These are phyloP conservation scores for Eidolon dupreanum DNA, from an alignment of 2,797 vertebrate species.

Conservation along the genomic window DNA sequence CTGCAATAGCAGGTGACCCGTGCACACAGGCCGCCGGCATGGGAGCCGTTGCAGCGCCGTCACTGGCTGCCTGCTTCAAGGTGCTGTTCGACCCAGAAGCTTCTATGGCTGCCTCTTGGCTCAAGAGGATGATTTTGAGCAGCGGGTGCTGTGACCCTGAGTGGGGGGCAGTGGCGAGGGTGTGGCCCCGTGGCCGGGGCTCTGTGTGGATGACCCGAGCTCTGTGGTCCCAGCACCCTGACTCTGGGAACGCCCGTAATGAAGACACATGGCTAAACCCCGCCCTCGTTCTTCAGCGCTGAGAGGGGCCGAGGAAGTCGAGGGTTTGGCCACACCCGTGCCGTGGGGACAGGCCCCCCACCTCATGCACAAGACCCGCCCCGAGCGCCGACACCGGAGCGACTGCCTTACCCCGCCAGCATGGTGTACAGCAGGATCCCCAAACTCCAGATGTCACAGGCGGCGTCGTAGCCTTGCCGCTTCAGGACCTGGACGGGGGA, in stretches of 20 bases:
- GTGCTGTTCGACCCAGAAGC: neutral
- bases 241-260: neutral
- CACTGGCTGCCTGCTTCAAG: neutral
- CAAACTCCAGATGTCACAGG: slow-evolving; percentile 97
- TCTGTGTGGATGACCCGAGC: neutral
- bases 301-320: neutral
- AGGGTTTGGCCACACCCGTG: rapidly evolving
- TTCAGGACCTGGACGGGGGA: slow-evolving; percentile 90
- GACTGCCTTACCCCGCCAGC: slow-evolving; percentile 91
- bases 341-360: neutral
- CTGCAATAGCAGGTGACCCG: rapidly evolving
- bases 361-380: rapidly evolving
- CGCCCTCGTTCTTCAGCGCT: too few species aligned
- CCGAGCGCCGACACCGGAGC: rapidly evolving
- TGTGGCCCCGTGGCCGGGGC: rapidly evolving
- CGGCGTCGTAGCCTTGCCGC: slow-evolving; percentile 97
- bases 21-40: rapidly evolving
- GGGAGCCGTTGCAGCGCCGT: rapidly evolving
- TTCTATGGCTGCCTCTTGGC: neutral
- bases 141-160: rapidly evolving
- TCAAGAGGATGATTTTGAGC: neutral
- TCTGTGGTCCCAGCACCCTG: too few species aligned
- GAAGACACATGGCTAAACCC: rapidly evolving
- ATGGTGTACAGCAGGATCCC: slow-evolving; percentile 97
- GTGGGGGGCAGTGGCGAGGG: rapidly evolving